phyloP scores from a whole-genome alignment of 2,888 invertebrate species.

The Sphinx pinastri region DNA sequence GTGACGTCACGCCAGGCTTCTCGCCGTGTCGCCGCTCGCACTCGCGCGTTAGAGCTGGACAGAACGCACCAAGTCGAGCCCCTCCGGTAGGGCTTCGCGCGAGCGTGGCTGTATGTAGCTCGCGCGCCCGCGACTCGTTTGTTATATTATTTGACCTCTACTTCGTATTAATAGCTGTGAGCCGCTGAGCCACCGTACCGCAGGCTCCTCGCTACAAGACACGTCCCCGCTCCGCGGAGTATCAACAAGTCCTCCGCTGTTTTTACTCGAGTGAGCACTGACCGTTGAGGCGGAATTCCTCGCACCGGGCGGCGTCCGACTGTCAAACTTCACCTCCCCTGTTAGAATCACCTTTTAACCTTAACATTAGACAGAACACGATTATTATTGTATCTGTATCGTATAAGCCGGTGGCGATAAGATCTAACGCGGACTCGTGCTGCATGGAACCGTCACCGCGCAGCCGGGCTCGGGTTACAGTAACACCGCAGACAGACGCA shows the following conservation, averaged over 20 bases:
- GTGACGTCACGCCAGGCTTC: conserved; percentile 74
- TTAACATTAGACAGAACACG: background rate
- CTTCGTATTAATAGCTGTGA: conserved; percentile 16
- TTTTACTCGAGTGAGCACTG: conserved; percentile 19
- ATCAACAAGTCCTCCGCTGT: conserved; percentile 19
- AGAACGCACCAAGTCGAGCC: conserved; percentile 47
- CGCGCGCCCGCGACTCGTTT: conserved; percentile 23
- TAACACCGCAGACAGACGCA: conserved; percentile 24
- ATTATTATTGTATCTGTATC: background rate
- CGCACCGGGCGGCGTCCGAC: background rate
- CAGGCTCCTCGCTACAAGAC: conserved; percentile 11
- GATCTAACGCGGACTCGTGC: background rate
- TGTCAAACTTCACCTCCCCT: conserved; percentile 3
- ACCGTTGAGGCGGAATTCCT: conserved; percentile 20
- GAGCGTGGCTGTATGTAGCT: conserved; percentile 17
- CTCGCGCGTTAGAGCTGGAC: conserved; percentile 41
- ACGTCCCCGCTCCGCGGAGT: conserved; percentile 9
- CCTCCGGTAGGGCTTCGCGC: conserved; percentile 53
- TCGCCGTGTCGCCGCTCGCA: conserved; percentile 44
- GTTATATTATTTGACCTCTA: conserved; percentile 31
- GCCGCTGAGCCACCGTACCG: conserved; percentile 5
- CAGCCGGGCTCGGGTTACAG: conserved; percentile 2
- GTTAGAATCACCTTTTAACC: conserved; percentile 13
- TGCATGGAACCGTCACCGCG: background rate
- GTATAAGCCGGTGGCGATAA: background rate